Evolutionary conservation across 2,113 vertebrate species (phyloP).

Genomic region (Atractosteus spatula): DNA sequence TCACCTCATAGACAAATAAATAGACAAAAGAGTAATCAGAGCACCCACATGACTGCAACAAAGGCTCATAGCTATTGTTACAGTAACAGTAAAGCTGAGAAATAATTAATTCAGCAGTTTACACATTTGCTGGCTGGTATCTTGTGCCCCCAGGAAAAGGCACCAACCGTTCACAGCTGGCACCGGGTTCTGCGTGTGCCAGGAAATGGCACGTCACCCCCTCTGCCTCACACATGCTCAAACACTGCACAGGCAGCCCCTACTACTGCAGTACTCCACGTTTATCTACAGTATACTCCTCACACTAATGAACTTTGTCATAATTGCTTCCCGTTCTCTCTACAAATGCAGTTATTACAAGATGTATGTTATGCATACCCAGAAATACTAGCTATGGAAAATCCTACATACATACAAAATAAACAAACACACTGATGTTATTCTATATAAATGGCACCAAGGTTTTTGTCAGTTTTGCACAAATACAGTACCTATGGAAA

Average conservation of each 20-base stretch:
- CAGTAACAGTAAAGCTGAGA: conserved; percentile 30
- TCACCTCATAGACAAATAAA: no score
- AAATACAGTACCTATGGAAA: no score
- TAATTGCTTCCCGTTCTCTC: no score
- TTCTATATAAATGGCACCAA: no score
- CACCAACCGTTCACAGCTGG: conserved; percentile 58
- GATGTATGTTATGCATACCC: no score
- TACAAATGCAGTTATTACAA: no score
- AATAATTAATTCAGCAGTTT: conserved; percentile 23
- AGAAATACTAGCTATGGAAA: no score
- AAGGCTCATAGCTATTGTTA: conserved; percentile 19
- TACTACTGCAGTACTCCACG: conserved; percentile 2
- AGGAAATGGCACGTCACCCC: conserved; percentile 53
- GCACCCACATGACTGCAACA: neutral
- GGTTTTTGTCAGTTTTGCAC: no score
- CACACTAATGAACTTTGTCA: neutral
- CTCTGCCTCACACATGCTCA: neutral
- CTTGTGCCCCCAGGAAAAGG: conserved; percentile 58
- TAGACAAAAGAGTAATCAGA: neutral
- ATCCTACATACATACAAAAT: no score
- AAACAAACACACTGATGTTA: no score
- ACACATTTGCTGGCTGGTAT: conserved; percentile 34
- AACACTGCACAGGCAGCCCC: conserved; percentile 5
- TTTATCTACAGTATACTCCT: neutral
- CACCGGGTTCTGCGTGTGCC: conserved; percentile 51